Evolutionary conservation across 92 coral and sea anemone genomes (phyloP), one percentile per base, ranked within the genome.

Genomic region (Metridium senile): DNA sequence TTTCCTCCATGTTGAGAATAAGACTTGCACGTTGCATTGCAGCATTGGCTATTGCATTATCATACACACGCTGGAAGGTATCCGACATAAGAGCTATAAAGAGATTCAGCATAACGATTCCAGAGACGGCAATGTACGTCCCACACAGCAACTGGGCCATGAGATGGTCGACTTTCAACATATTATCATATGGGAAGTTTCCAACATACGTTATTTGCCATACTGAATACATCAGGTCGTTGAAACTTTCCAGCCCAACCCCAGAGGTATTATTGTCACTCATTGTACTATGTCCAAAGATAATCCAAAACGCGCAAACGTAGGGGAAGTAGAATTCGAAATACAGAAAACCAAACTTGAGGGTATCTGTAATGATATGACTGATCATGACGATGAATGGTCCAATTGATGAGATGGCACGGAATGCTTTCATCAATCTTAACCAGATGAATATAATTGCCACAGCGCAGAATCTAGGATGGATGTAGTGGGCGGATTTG

Each of bases 31-130:
- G 90, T 79, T 89, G 97, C 99, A 96, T 96, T 59, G 92, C 96
- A 2, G 99, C 91, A 68, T 96, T 96, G 0, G 99, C 99, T 49
- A 87, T 93, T 27, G 99, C 99, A 82, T 96, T 96, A 62, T 96
- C 99, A 62, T 96, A 93, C 21, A 96, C 99, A 30, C 99, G 92
- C 86, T 96, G 99, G 71, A 96, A 96, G 65, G 99, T 96, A 85
- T 96, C 99, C 51, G 99, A 96, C 99, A 96, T 92, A 16, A 96
- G 91, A 3, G 99, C 99, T 33, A 96, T 96, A 74, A 96, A 96
- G 72, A 96, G 84, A 62, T 96, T 96, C 59, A 96, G 81, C 81
- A 94, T 77, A 56, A 96, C 83, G 66, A 96, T 89, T 20, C 98
- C 93, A 6, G 97, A 96, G 76, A 96, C 92, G 3, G 97, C 99